Evolutionary conservation across 2,888 invertebrate species (phyloP), one percentile per base, ranked within the genome.

Genomic region (Rotaria macrura): DNA sequence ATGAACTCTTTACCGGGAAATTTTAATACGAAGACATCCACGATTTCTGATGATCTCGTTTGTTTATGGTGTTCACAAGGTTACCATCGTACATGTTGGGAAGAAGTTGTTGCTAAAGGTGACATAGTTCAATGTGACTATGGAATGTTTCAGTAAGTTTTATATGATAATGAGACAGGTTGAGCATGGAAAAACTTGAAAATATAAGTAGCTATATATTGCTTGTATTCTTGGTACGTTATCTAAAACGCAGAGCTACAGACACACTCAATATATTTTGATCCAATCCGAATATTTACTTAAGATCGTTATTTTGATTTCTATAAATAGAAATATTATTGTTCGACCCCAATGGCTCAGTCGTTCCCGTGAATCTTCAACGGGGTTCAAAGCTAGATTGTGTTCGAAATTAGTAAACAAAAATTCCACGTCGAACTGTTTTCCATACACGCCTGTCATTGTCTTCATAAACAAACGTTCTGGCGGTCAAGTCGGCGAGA

Each of bases 401-500:
- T 20, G 34, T 20, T 34, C 65, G 7, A 1, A 34, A 20, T 17
- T 5, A 14, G n/a, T 6, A 12, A 12, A 47, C 10, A 84, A 47
- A 23, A 47, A 17, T 47, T 34, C 34, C 0, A 25, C 7, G 25
- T 54, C 54, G 10, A 54, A 25, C 23, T 38, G 9, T 17, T 65
- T 65, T 20, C 65, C 65, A 7, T 55, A 40, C 47, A 83, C 65
- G 34, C 87, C 87, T 2, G 47, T 91, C 85, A 93, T 99, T 89
- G 97, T 99, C 85, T 98, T 99, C 91, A 97, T 99, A 88, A 99
- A 99, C 92, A 98, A 98, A 4, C 96, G 96, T 92, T 96, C 96
- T 88, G 98, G 98, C 38, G 98, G 98, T 72, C 98, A 98, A 92
- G 98, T 98, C 91, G 98, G 98, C 83, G 94, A 94, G 34, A 97